Base-by-base conservation (phyloP, 2,113 vertebrate genomes). In the Herpetotheres cachinnans region DNA sequence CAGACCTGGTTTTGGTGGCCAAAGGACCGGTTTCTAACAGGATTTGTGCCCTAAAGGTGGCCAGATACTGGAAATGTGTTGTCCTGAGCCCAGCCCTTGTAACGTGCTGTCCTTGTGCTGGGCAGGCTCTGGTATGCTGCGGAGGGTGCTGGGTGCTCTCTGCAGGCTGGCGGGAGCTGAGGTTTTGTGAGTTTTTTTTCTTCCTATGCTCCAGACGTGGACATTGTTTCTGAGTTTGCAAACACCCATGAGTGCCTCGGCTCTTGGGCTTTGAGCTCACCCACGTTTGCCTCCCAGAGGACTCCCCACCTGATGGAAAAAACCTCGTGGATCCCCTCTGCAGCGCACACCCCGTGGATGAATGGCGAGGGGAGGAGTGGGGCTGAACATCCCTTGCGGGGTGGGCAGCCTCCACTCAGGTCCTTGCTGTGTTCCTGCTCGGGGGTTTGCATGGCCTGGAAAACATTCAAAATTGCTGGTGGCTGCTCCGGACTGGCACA, bases 381-480 rank as follows among this genome's bases (percentile, higher is more conserved):
- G 63, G 50, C 56, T 58, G 76, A 52, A 20, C 24, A 1, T 29
- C 42, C 52, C 47, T 38, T 4, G 14, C 0, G 7, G 34, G 49
- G 4, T 42, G 32, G 58, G 65, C 2, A 2, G 50, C 14, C 46
- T 72, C n/a, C 40, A 47, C 34, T 49, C 38, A 13, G 50, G 40
- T 52, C 58, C 66, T 49, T 8, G 42, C 36, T 8, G 11, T 11
- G 52, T n/a, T 73, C 49, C 50, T 50, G 30, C 71, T 26, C 2
- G 0, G 21, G 11, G 11, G 3, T 30, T 54, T 36, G 46, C 5
- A 3, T 2, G n/a, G 42, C 42, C 24, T 65, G 54, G 77, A 52
- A 11, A 42, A 29, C 1, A 3, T n/a, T 55, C 46, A 26, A 8
- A 1, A 4, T 9, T 10, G 56, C 0, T 16, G 50, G 19, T 24